Base-by-base conservation (phyloP, 2,797 vertebrate species). In the Sebastolobus altivelis region DNA sequence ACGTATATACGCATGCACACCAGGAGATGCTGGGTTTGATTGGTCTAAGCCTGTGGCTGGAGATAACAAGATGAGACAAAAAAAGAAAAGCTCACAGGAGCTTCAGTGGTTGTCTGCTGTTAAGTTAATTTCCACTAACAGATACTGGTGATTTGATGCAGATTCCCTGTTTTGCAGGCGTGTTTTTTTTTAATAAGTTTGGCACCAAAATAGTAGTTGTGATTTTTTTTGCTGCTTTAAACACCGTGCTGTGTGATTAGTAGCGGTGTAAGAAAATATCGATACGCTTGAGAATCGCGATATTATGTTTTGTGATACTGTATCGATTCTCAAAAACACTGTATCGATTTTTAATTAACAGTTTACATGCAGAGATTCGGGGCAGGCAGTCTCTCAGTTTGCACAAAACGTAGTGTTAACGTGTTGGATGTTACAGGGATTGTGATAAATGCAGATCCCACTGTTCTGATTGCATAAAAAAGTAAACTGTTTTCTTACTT, bases 21-120 rank as follows among this genome's bases (percentile, higher is more conserved):
- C 59, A 67, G 68, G 25, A 88, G 91, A 80, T 91, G 68, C 35
- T 78, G 70, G 81, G 56, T 77, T 75, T 76, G 86, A 87, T 88
- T 72, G 72, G 76, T 79, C 5, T 66, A 9, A 63, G 65, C 60
- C 74, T 91, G 87, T 75, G 86, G 89, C 81, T 70, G 27, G 8
- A 87, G 86, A 91, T 84, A 88, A 82, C 65, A 58, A 54, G 14
- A 13, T 31, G 29, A 80, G n/a, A 75, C 65, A 5, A 22, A 20
- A 62, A 65, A 38, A 65, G 25, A 55, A 76, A 66, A 35, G 12
- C 37, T 58, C 18, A 31, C n/a, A 61, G 35, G 37, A 56, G 25
- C 37, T 55, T 62, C 11, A 11, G 12, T 71, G 49, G 46, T 81
- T n/a, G 27, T 8, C 43, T 68, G 16, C 12, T 69, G 40, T 27